phyloP scores from a whole-genome alignment of 1,140 invertebrate genomes.

The Micrasema longulum region DNA sequence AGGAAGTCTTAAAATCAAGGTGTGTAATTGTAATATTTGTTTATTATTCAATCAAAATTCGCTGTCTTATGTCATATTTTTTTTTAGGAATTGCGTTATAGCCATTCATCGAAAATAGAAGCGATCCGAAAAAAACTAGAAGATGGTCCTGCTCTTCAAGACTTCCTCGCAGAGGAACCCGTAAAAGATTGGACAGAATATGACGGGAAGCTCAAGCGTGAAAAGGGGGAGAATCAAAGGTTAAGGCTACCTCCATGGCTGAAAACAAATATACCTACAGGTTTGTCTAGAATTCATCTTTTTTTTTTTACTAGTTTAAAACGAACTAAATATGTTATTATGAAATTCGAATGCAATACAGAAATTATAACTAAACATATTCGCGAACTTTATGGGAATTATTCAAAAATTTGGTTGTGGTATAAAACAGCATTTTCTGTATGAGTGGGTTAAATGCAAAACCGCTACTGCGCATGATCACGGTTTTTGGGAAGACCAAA shows the following conservation, averaged over 20 bases:
- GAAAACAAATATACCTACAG: slow-evolving; percentile 94
- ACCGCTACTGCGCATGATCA: no score
- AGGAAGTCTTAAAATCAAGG: slow-evolving; percentile 21
- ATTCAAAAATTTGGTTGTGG: no score
- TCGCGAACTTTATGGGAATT: no score
- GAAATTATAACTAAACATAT: not conserved
- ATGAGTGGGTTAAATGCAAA: no score
- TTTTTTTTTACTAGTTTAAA: not conserved
- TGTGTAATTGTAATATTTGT: slow-evolving; percentile 8
- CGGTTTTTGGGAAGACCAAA: no score
- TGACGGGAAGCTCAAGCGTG: slow-evolving; percentile 85
- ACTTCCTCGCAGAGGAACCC: slow-evolving; percentile 73
- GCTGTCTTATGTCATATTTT: slow-evolving; percentile 10
- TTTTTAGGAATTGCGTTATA: slow-evolving; percentile 35
- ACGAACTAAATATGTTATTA: no score
- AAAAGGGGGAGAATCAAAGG: slow-evolving; percentile 84
- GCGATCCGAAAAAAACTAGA: slow-evolving; percentile 71
- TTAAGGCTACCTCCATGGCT: slow-evolving; percentile 96
- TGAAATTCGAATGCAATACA: not conserved
- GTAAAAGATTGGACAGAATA: slow-evolving; percentile 74
- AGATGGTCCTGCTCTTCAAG: slow-evolving; percentile 73
- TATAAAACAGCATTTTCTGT: no score
- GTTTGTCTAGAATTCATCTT: slow-evolving; percentile 62
- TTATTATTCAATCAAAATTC: not conserved
- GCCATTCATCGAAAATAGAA: slow-evolving; percentile 60